Evolutionary conservation across 2,113 vertebrate genomes (phyloP).

Genomic region (Catharus minimus): DNA sequence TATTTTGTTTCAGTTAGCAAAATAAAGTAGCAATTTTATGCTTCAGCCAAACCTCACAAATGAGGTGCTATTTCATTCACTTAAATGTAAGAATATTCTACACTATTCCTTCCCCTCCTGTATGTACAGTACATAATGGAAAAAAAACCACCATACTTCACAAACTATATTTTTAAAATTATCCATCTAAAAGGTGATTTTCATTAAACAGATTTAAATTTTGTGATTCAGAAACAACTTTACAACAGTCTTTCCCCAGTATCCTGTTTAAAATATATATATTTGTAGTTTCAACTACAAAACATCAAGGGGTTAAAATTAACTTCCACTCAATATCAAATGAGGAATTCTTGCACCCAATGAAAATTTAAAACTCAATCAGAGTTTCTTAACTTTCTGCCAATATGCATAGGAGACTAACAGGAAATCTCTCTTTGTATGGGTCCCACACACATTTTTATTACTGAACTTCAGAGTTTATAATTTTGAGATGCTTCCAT

Average conservation of each 20-base stretch:
- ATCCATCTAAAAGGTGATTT: not conserved
- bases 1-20: not conserved
- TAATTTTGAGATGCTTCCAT: not conserved
- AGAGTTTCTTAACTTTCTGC: not conserved
- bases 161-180: not conserved
- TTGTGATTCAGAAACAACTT: not conserved
- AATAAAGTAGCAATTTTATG: not conserved
- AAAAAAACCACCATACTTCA: not conserved
- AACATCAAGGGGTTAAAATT: fast-evolving
- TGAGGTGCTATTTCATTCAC: not conserved
- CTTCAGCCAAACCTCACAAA: not conserved
- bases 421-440: not conserved
- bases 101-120: not conserved
- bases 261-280: not conserved
- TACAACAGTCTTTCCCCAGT: not conserved
- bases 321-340: not conserved
- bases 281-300: not conserved
- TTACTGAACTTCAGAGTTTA: not conserved
- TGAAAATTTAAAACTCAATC: not conserved
- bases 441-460: not conserved
- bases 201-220: not conserved
- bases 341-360: not conserved
- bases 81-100: not conserved
- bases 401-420: not conserved
- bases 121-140: not conserved